These are phyloP conservation scores for Heliocidaris erythrogramma DNA, from an alignment of 35 echinoderm and acorn worm genomes.

Conservation along the genomic window DNA sequence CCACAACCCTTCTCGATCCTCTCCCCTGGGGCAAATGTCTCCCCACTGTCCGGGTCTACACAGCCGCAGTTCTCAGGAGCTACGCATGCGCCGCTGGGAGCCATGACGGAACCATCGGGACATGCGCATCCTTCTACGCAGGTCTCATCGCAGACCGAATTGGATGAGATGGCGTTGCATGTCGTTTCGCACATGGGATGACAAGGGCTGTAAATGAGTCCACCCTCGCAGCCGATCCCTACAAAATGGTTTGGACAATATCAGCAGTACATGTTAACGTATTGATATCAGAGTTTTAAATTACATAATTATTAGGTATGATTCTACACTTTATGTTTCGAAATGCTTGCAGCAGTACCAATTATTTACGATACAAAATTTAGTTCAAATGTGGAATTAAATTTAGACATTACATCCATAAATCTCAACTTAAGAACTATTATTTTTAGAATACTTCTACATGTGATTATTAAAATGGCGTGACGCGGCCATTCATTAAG, in stretches of 20 bases:
- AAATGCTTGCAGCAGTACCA: too few species aligned
- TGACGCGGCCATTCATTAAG: too few species aligned
- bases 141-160: conserved; percentile 48
- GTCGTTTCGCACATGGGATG: conserved; percentile 27
- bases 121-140: conserved; percentile 85
- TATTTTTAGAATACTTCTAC: too few species aligned
- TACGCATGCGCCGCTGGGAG: conserved; percentile 59
- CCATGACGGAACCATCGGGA: conserved; percentile 57
- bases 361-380: too few species aligned
- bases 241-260: background rate
- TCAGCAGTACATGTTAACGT: too few species aligned
- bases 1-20: conserved; percentile 66
- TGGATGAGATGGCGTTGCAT: background rate
- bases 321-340: too few species aligned
- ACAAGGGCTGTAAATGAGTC: background rate
- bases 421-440: too few species aligned
- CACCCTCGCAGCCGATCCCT: conserved; percentile 1
- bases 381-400: too few species aligned
- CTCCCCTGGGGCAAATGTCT: conserved; percentile 30
- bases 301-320: too few species aligned
- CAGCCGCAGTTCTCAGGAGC: conserved; percentile 34
- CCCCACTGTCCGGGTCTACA: conserved; percentile 51
- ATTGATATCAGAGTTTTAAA: too few species aligned
- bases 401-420: too few species aligned
- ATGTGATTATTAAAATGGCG: too few species aligned